Base-by-base conservation (phyloP, 2,113 vertebrate species). In the Elephantulus edwardii region DNA sequence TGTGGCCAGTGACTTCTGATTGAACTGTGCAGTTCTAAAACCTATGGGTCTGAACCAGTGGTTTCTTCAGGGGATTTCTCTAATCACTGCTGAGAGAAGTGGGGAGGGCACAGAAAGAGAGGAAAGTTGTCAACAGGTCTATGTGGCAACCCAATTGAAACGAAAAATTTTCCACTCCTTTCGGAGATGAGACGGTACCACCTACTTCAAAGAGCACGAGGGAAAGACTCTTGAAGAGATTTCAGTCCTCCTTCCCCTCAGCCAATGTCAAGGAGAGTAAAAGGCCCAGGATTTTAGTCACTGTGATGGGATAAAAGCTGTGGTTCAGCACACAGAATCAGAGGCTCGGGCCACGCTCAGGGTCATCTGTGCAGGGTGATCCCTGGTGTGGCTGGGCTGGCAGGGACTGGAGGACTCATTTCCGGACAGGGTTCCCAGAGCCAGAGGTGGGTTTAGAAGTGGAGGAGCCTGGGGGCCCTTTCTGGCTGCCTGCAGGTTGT, bases 401-500 rank as follows among this genome's bases (percentile, higher is more conserved):
- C 3, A 6, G 42, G 52, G 68, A 72, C 16, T 5, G 30, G 22
- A 17, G 33, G 11, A 19, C 58, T 95, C 95, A 96, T 68, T 97
- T 98, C 77, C 95, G 95, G 50, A 95, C 84, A 54, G 95, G 90
- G 86, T 90, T 97, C 70, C 95, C 94, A 81, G 89, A 42, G 58
- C 70, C 83, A 7, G 92, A 88, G 3, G 96, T 75, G 30, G 93
- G 52, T 94, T 98, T 99, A 40, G 97, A 80, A 33, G 96, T 87
- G 1, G 97, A 26, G 28, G 92, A 40, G 89, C n/a, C 95, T 0
- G 66, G 62, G 7, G 96, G 95, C 26, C 92, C 97, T 90, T 98
- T 97, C 88, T 97, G 98, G 54, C 94, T 48, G 1, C 89, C 50
- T 60, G 94, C n/a, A 83, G 96, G 93, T 91, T 98, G 98, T 42